These are phyloP conservation scores for Myotis findleyi DNA, from an alignment of 2,797 vertebrate genomes.

Conservation along the genomic window DNA sequence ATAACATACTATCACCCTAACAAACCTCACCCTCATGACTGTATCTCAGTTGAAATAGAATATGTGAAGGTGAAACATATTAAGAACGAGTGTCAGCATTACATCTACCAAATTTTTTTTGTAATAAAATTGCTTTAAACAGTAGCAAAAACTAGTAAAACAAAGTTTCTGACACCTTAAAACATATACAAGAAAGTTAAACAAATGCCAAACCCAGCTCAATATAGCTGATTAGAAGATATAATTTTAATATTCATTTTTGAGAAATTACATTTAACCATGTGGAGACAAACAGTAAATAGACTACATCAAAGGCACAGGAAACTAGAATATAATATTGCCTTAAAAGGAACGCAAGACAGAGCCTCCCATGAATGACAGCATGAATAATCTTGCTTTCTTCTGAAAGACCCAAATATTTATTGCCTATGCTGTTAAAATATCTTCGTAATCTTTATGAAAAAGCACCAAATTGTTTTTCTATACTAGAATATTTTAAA, in stretches of 20 bases:
- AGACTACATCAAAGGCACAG: background rate
- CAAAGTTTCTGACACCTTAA: constrained; percentile 7
- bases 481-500: constrained; percentile 1
- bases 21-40: background rate
- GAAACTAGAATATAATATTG: background rate
- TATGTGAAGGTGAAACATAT: background rate
- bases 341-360: constrained; percentile 1
- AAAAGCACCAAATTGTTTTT: constrained; percentile 40
- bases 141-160: constrained; percentile 4
- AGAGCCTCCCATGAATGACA: background rate
- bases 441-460: constrained; percentile 8
- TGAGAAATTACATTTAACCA: background rate
- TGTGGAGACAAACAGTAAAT: background rate
- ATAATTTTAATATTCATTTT: constrained; percentile 11
- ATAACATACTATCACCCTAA: constrained; percentile 4
- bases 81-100: background rate
- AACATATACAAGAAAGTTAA: constrained; percentile 14
- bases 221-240: background rate
- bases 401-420: background rate
- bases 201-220: constrained; percentile 6
- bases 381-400: constrained; percentile 18
- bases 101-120: constrained; percentile 19
- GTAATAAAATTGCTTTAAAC: constrained; percentile 18
- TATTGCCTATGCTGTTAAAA: constrained; percentile 16
- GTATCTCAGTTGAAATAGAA: constrained; percentile 20